Base-by-base conservation (phyloP, 1,140 invertebrate genomes). In the Ditylenchus dipsaci region DNA sequence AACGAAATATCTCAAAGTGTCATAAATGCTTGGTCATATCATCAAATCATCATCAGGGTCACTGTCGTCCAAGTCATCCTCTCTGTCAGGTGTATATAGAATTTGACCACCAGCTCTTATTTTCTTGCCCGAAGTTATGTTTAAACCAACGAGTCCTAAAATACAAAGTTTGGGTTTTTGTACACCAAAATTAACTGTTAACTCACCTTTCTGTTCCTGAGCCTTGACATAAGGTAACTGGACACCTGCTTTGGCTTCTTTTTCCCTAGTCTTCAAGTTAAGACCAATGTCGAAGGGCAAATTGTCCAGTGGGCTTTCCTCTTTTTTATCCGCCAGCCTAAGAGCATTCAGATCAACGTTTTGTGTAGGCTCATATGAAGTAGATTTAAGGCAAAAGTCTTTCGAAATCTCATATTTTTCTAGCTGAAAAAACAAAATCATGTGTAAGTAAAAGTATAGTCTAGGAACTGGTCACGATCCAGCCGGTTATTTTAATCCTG, bases 11-110 rank as follows among this genome's bases (percentile, higher is more conserved):
- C n/a, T n/a, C n/a, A n/a, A n/a, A n/a, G n/a, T n/a, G n/a, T n/a
- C n/a, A n/a, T n/a, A n/a, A n/a, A n/a, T n/a, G n/a, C n/a, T 33
- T 21, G 26, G 17, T 81, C 62, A 79, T 42, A 79, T 78, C 66
- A 81, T 80, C 23, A 80, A 62, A 62, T 80, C 78, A 43, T 80
- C 78, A 62, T 80, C 78, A 17, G 78, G 78, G 70, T 80, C 78
- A 69, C 74, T 77, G 26, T 81, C 78, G 63, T 80, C 78, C 19
- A 80, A 66, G 62, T 80, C 78, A 64, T 80, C 78, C 13, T 63
- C 75, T 19, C 59, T 63, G 68, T 80, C 78, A 8, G 78, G 79
- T 8, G 65, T 75, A 60, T 80, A 80, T 15, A 80, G 66, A 27
- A 80, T 78, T 58, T 77, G 75, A 19, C 78, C 78, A 45, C 78